A percentile compares a stretch with the other conserved stretches of the same genome.
phyloP scores from a whole-genome alignment of 2,113 vertebrate genomes.

The Chunga burmeisteri region DNA sequence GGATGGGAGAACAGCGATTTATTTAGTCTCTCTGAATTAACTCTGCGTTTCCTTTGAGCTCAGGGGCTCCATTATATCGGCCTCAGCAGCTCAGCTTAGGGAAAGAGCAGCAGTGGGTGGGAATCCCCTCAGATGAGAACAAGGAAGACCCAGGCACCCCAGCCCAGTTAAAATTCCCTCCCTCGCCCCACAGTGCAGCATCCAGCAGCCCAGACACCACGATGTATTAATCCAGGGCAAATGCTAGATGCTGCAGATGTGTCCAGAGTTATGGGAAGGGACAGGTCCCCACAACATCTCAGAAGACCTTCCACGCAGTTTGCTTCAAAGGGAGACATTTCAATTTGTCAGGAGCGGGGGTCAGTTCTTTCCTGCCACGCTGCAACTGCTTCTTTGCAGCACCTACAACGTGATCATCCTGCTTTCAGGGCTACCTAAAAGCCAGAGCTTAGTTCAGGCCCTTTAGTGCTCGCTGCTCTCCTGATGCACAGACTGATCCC shows the following conservation, averaged over 20 bases:
- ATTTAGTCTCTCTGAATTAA: slow-evolving; percentile 17
- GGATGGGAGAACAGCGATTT: neutral
- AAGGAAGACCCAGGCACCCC: neutral
- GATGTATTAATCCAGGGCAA: too few species aligned
- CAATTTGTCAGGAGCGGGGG: neutral
- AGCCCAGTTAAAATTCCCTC: neutral
- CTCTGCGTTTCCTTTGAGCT: slow-evolving; percentile 3
- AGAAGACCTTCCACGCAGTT: neutral
- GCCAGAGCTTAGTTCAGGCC: neutral
- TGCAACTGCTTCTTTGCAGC: neutral
- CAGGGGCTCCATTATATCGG: neutral
- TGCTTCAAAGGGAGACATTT: neutral
- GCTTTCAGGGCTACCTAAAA: neutral
- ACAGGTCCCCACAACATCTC: neutral
- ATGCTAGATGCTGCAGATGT: neutral
- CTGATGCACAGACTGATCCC: neutral
- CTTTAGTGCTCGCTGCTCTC: too few species aligned
- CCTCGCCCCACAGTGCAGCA: neutral
- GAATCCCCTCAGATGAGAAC: neutral
- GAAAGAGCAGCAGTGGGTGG: neutral
- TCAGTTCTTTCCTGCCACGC: rapidly evolving
- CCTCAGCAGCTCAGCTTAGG: neutral
- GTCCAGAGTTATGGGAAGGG: rapidly evolving
- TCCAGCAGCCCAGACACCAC: neutral
- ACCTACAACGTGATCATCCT: rapidly evolving